Conservation (phyloP, 2,888 invertebrate species). For the Chironomus riparius region DNA sequence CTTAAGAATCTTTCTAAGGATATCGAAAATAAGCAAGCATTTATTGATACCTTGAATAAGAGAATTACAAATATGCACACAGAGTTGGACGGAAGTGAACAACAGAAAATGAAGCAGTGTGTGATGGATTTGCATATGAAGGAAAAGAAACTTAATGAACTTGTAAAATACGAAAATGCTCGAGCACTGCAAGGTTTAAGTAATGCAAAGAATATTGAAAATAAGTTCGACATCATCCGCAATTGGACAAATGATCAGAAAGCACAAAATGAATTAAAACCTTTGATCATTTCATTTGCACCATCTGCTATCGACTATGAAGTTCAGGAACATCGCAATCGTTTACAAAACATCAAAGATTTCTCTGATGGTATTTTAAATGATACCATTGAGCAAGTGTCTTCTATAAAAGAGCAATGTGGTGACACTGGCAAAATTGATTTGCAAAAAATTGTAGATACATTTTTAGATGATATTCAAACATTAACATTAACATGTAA, state of each 20-base stretch:
- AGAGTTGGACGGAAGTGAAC: constrained; percentile 77
- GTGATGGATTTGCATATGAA: constrained; percentile 63
- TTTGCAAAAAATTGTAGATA: constrained; percentile 57
- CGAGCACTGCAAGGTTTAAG: constrained; percentile 54
- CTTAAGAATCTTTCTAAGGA: constrained; percentile 70
- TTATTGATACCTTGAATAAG: constrained; percentile 74
- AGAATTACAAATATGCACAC: constrained; percentile 74
- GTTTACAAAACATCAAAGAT: constrained; percentile 65
- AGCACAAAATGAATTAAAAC: constrained; percentile 41
- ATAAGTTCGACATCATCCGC: constrained; percentile 66
- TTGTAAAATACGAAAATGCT: constrained; percentile 65
- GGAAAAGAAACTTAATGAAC: constrained; percentile 62
- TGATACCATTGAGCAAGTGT: constrained; percentile 67
- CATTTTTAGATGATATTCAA: constrained; percentile 62
- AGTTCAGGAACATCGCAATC: constrained; percentile 62
- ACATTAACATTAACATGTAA: constrained; percentile 41
- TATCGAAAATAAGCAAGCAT: constrained; percentile 71
- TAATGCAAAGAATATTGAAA: constrained; percentile 65
- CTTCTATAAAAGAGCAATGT: constrained; percentile 71
- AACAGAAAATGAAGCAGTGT: constrained; percentile 65
- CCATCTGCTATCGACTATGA: constrained; percentile 78
- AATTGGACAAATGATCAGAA: constrained; percentile 68
- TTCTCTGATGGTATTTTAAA: constrained; percentile 66
- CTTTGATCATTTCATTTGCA: constrained; percentile 59
- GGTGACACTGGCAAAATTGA: constrained; percentile 58